These are phyloP conservation scores for Caiman crocodilus DNA, from an alignment of 2,797 vertebrate species.

Conservation along the genomic window DNA sequence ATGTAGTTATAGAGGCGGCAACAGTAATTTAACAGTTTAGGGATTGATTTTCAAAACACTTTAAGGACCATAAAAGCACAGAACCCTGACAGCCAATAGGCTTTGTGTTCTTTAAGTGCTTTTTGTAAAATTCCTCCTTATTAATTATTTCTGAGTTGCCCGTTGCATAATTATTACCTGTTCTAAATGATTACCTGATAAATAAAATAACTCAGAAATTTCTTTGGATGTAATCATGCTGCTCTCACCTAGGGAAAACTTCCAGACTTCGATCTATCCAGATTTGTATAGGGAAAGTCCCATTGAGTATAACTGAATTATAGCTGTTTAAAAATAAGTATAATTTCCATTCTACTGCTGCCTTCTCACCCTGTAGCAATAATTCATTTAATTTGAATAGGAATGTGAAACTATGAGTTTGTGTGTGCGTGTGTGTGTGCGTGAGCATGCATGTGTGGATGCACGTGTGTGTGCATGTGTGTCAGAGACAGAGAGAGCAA, in stretches of 20 bases:
- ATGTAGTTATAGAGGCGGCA: accelerated
- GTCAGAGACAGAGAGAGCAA: background rate
- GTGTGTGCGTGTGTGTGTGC: background rate
- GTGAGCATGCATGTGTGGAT: too few species aligned
- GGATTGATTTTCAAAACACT: background rate
- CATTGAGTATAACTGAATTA: background rate
- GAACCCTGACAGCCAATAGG: background rate
- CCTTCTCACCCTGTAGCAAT: slow-evolving; percentile 32
- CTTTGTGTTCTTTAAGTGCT: background rate
- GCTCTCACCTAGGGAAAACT: background rate
- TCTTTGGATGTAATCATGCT: background rate
- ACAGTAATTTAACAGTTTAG: background rate
- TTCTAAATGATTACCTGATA: background rate
- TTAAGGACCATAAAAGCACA: background rate
- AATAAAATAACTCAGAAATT: background rate
- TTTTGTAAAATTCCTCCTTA: background rate
- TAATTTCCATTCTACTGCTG: slow-evolving; percentile 8
- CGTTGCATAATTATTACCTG: background rate
- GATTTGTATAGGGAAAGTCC: background rate
- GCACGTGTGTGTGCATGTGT: background rate
- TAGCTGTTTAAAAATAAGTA: slow-evolving; percentile 52
- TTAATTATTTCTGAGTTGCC: background rate
- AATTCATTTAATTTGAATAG: background rate
- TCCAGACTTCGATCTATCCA: background rate
- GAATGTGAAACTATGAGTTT: too few species aligned